Base-by-base conservation (phyloP, 1,140 invertebrate genomes). In the Steinernema khuongi region DNA sequence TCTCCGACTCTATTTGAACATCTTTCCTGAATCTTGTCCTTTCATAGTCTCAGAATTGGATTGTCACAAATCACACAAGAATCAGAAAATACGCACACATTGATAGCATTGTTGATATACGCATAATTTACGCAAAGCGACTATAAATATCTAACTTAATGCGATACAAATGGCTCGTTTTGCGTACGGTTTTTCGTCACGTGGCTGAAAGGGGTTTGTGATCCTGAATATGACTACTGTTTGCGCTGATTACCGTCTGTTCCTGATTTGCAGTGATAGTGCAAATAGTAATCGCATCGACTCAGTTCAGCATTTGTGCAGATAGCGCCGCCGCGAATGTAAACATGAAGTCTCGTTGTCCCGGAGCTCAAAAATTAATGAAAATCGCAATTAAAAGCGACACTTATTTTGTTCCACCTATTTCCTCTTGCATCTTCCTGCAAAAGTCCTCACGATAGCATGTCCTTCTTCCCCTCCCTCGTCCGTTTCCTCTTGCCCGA, bases 91-190 rank as follows among this genome's bases (percentile, higher is more conserved):
- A n/a, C 36, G n/a, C 36, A 41, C 36, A n/a, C 36, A 41, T 41
- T 41, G 36, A 41, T 11, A 41, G 7, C 36, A 7, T 41, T 7
- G 7, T 41, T 41, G 36, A 11, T 60, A 60, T 60, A 22, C 50
- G 50, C 50, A 60, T 60, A 60, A 60, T 60, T 22, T 60, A 60
- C 7, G 19, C 7, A 60, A 26, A 60, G 50, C 50, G 50, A 60
- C 14, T 60, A 60, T 60, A 60, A 60, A 60, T 60, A 60, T 60
- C 50, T 60, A 60, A 60, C 4, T 60, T 7, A 60, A 4, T 11
- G 26, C 22, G 26, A 22, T 7, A 14, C 11, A 22, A 22, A 11
- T 41, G 36, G 36, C 36, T n/a, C 7, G n/a, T 11, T 11, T n/a
- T 41, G 7, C n/a, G 7, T 41, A n/a, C n/a, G 7, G 36, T 41